Conservation (phyloP, 92 coral and sea anemone genomes). For the Umimayanthus kanabou region DNA sequence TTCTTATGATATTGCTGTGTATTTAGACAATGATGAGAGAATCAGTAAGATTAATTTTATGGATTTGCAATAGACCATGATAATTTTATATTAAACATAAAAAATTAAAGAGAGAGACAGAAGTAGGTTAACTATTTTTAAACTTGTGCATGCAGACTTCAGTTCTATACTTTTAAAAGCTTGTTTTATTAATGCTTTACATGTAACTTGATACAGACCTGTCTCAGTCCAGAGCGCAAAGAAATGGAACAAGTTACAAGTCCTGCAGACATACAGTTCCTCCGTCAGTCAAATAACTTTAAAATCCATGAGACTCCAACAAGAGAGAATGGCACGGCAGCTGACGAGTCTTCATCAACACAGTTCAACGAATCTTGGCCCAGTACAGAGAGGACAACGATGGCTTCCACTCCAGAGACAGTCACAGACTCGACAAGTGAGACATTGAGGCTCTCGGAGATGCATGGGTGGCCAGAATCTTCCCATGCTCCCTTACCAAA, state of each 20-base stretch:
- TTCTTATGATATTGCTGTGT: too few species aligned
- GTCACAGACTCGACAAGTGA: conserved; percentile 74
- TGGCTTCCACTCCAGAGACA: conserved; percentile 61
- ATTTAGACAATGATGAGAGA: too few species aligned
- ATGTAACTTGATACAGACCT: conserved; percentile 45
- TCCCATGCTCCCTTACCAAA: conserved; percentile 36
- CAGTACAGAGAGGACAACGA: conserved; percentile 79
- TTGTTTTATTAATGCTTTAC: too few species aligned
- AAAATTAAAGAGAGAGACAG: too few species aligned
- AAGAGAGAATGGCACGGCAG: conserved; percentile 87
- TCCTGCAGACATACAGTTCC: conserved; percentile 82
- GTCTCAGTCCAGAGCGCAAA: conserved; percentile 63
- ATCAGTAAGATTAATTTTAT: too few species aligned
- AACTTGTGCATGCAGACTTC: too few species aligned
- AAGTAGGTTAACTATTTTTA: too few species aligned
- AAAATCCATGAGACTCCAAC: conserved; percentile 87
- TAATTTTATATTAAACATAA: too few species aligned
- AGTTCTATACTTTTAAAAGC: too few species aligned
- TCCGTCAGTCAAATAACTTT: conserved; percentile 67
- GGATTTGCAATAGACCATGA: too few species aligned
- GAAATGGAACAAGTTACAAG: conserved; percentile 53
- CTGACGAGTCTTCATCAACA: conserved; percentile 77
- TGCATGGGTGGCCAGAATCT: conserved; percentile 41
- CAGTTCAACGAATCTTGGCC: conserved; percentile 99
- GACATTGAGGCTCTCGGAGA: conserved; percentile 9